phyloP scores from a whole-genome alignment of 2,113 vertebrate genomes.

The Gymnocephalus cernua region DNA sequence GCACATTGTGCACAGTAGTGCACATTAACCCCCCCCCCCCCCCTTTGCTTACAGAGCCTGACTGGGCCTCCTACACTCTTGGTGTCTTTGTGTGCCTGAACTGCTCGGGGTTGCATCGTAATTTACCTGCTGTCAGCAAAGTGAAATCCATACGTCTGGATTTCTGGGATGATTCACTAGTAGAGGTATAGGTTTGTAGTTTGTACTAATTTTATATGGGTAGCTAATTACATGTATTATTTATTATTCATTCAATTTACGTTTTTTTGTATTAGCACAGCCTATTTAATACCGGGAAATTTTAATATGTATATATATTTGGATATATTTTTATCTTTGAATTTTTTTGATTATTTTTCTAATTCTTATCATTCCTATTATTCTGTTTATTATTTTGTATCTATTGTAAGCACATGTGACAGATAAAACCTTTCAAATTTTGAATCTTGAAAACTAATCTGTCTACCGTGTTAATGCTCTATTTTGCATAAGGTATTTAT shows the following conservation, averaged over 20 bases:
- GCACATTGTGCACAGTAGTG: neutral
- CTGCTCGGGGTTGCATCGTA: conserved; percentile 93
- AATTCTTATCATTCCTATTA: neutral
- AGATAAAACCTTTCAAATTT: neutral
- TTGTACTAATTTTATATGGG: neutral
- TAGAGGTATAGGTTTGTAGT: conserved; percentile 86
- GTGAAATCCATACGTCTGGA: conserved; percentile 93
- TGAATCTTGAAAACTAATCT: neutral
- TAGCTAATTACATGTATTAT: neutral
- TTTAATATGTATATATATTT: neutral
- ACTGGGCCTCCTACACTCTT: conserved; percentile 94
- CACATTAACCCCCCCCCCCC: no score
- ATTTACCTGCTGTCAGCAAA: conserved; percentile 88
- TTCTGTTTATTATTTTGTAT: neutral
- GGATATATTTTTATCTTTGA: no score
- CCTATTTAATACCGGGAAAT: neutral
- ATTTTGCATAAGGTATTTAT: neutral
- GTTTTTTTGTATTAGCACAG: neutral
- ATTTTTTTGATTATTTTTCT: neutral
- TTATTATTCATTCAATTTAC: neutral
- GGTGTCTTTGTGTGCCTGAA: conserved; percentile 93
- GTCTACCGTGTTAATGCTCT: neutral
- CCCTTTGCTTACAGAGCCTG: conserved; percentile 87
- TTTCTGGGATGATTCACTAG: conserved; percentile 90
- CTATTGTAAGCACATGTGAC: neutral